Conservation (phyloP, 2,113 vertebrate species). For the Dendrocopos noguchii region DNA sequence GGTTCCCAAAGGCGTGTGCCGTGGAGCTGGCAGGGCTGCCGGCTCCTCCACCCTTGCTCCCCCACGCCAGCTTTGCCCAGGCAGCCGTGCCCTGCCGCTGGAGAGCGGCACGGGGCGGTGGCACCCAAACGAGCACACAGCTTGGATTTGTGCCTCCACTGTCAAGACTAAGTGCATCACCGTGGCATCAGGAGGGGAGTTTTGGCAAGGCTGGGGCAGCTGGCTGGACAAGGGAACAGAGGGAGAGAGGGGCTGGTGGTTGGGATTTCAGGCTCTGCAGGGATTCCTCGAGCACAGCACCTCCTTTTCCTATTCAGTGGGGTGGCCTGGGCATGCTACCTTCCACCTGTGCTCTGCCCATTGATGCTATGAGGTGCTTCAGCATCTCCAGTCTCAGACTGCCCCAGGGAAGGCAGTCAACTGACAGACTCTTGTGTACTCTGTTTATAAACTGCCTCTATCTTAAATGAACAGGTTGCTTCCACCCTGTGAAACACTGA, state of each 20-base stretch:
- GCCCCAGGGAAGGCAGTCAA: accelerated
- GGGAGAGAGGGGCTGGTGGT: accelerated
- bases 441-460: neutral
- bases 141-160: accelerated
- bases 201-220: neutral
- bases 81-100: neutral
- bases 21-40: neutral
- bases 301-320: neutral
- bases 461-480: neutral
- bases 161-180: accelerated
- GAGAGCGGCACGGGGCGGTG: accelerated
- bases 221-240: neutral
- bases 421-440: neutral
- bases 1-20: neutral
- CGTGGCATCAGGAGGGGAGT: too few relatives aligned
- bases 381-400: accelerated
- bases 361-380: too few relatives aligned
- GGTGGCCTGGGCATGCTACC: neutral
- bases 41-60: accelerated
- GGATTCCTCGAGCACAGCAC: neutral
- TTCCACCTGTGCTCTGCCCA: neutral
- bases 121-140: accelerated
- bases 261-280: neutral
- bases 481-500: neutral
- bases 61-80: accelerated